Base-by-base conservation (phyloP, 2,797 vertebrate genomes). In the Neosilurus mollespiculum region DNA sequence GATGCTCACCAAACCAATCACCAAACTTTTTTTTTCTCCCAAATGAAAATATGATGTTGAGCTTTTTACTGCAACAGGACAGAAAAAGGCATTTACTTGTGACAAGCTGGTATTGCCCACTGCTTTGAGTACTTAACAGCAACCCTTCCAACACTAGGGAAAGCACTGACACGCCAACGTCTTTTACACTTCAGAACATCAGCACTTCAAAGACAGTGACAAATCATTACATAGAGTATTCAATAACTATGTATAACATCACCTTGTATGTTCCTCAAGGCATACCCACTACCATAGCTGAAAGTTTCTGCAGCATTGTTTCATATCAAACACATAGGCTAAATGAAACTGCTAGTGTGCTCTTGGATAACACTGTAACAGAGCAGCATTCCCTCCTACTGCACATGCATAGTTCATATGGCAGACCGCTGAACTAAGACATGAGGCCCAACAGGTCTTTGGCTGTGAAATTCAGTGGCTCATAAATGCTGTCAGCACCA, bases 1-100 rank as follows among this genome's bases (percentile, higher is more conserved):
- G 93, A 93, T 80, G 85, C 8, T 43, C 43, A 43, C 43, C 43
- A 43, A 43, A 43, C 88, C 87, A 88, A 88, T 92, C 91, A 92
- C 91, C 92, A 93, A 94, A 93, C 88, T 81, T 91, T 94, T 91
- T 93, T 94, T 91, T 93, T 92, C 94, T 94, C 93, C 92, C 92
- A 92, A 92, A 91, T 87, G 16, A 85, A 92, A 93, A 94, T 54
- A 93, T 92, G 93, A 92, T 90, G 78, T 73, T 76, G 83, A 56
- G 65, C 51, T 91, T 89, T 92, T 89, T 84, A 89, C 72, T 84
- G 61, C 71, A 37, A 69, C 71, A 37, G 82, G 61, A 80, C 58
- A 54, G 61, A 81, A 80, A 79, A 53, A 26, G 49, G 64, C 49
- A 43, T 77, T 70, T 83, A 89, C 87, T 84, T 86, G 88, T 83